phyloP scores from a whole-genome alignment of 2,113 vertebrate genomes.

The Chroicocephalus ridibundus region DNA sequence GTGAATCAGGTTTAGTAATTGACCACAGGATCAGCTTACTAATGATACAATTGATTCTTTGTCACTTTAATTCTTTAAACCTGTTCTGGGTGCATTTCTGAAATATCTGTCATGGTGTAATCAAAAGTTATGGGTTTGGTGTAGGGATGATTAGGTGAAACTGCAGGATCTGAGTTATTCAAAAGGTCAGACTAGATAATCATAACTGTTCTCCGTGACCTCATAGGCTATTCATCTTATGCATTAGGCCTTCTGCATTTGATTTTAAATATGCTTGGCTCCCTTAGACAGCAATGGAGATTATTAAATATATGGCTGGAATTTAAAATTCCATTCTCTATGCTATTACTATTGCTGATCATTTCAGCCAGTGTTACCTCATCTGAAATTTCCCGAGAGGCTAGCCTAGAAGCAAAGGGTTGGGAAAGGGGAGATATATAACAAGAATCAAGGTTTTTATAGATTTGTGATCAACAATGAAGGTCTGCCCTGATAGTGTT shows the following conservation, averaged over 20 bases:
- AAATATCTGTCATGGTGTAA: background rate
- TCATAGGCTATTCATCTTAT: conserved; percentile 22
- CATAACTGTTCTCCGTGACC: background rate
- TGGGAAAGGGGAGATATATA: background rate
- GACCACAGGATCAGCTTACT: background rate
- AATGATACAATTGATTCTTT: background rate
- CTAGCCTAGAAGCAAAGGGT: background rate
- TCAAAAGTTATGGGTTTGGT: background rate
- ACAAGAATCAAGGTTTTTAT: background rate
- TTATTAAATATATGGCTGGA: background rate
- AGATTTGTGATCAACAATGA: background rate
- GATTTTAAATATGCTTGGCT: conserved; percentile 20
- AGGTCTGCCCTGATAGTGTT: background rate
- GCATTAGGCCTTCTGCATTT: background rate
- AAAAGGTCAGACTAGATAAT: conserved; percentile 43
- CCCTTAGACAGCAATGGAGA: background rate
- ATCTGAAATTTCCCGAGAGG: background rate
- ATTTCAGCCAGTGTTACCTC: background rate
- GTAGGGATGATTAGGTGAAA: conserved; percentile 11
- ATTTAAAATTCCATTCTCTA: conserved; percentile 25
- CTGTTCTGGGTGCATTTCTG: background rate
- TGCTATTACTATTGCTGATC: background rate
- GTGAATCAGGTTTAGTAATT: background rate
- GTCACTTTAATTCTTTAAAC: conserved; percentile 7
- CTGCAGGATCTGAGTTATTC: conserved; percentile 5